Conservation (phyloP, 23 tunicate species). For the Diplosoma virens region DNA sequence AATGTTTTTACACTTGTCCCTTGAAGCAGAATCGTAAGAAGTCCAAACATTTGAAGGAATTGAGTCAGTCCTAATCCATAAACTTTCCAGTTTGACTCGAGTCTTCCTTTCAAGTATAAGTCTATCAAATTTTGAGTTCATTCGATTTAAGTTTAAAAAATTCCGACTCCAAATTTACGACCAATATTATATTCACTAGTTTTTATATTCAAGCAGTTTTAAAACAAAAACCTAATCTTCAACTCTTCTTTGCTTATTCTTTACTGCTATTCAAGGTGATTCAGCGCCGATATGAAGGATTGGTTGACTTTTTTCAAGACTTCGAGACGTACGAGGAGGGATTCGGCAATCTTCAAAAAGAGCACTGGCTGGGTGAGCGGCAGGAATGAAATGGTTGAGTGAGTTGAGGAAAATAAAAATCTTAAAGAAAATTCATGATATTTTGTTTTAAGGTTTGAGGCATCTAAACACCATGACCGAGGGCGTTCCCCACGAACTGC, state of each 20-base stretch:
- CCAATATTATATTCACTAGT: too few species aligned
- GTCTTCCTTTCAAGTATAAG: too few species aligned
- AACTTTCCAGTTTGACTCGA: too few species aligned
- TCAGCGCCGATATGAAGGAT: conserved; percentile 3
- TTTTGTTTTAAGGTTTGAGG: not conserved
- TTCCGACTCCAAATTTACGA: too few species aligned
- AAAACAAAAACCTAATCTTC: too few species aligned
- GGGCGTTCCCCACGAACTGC: not conserved
- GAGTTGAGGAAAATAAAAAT: not conserved
- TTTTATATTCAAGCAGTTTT: too few species aligned
- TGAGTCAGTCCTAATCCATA: too few species aligned
- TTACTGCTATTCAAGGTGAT: not conserved
- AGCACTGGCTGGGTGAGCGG: conserved; percentile 16
- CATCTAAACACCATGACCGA: not conserved
- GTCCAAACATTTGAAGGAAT: too few species aligned
- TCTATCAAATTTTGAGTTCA: too few species aligned
- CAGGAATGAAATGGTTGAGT: not conserved
- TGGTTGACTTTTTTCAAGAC: conserved; percentile 14
- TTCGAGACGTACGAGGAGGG: conserved; percentile 5
- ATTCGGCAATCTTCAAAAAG: conserved; percentile 8
- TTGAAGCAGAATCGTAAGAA: not conserved
- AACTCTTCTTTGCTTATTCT: too few species aligned
- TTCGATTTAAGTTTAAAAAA: too few species aligned
- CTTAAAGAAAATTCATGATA: not conserved
- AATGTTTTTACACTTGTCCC: not conserved